A percentile compares a stretch with the other conserved stretches of the same genome.
Evolutionary conservation across 1,140 invertebrate genomes (phyloP).

Genomic region (Euglossa dilemma): DNA sequence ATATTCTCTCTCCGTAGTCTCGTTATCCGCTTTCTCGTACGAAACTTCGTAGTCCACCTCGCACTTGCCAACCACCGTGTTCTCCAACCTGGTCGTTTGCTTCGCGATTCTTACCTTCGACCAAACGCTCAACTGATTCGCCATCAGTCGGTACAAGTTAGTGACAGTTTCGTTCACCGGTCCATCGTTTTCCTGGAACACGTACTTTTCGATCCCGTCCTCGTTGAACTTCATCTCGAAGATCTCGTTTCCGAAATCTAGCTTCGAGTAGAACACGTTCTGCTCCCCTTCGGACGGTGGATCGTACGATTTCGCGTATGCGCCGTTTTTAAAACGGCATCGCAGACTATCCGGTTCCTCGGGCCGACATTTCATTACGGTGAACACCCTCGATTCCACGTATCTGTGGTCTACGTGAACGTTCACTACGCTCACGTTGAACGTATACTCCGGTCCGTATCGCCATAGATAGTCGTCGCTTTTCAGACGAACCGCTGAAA

Average conservation of each 20-base stretch:
- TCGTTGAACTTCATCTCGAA: slow-evolving; percentile 70
- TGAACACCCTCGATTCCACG: slow-evolving; percentile 59
- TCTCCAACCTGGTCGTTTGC: slow-evolving; percentile 72
- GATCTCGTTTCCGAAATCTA: not conserved
- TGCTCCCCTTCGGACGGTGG: too few species aligned
- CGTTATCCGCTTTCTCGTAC: slow-evolving; percentile 53
- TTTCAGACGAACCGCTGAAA: not conserved
- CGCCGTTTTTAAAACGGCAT: too few species aligned
- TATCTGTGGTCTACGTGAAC: slow-evolving; percentile 54
- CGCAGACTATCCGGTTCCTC: slow-evolving; percentile 31
- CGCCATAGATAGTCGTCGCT: slow-evolving; percentile 62
- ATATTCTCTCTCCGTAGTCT: not conserved
- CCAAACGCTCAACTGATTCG: slow-evolving; percentile 72
- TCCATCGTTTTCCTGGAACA: slow-evolving; percentile 52
- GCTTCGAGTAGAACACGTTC: too few species aligned
- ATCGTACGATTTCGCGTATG: too few species aligned
- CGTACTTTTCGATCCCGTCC: slow-evolving; percentile 58
- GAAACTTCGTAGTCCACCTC: slow-evolving; percentile 71
- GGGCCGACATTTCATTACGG: slow-evolving; percentile 68
- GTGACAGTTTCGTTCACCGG: slow-evolving; percentile 31
- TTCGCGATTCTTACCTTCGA: slow-evolving; percentile 52
- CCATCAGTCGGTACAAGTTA: slow-evolving; percentile 72
- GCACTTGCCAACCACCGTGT: slow-evolving; percentile 75
- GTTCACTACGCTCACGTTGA: slow-evolving; percentile 54
- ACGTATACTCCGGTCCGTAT: slow-evolving; percentile 71